A percentile compares a stretch with the other conserved stretches of the same genome.
Conservation (phyloP, 1,140 invertebrate species). For the Cephus cinctus region DNA sequence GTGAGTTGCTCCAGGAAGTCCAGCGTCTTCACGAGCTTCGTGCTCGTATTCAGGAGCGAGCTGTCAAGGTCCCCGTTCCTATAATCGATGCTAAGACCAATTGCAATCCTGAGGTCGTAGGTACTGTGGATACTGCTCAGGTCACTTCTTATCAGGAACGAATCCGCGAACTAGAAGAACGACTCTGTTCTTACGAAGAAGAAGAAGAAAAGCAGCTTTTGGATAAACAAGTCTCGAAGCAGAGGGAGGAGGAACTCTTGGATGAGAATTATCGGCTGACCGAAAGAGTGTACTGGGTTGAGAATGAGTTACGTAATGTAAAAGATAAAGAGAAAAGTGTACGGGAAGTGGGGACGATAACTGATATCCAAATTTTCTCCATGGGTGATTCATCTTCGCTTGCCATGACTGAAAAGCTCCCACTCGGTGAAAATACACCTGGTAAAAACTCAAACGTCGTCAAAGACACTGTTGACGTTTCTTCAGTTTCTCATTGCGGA, state of each 20-base stretch:
- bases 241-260: constrained; percentile 38
- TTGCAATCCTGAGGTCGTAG: neutral
- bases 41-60: constrained; percentile 44
- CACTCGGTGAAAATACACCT: no score
- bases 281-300: constrained; percentile 34
- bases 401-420: no score
- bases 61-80: constrained; percentile 32
- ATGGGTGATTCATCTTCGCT: no score
- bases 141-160: constrained; percentile 26
- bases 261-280: constrained; percentile 40
- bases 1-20: constrained; percentile 46
- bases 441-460: no score
- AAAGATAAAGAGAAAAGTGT: constrained; percentile 8
- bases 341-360: neutral
- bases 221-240: constrained; percentile 29
- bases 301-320: constrained; percentile 28
- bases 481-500: constrained; percentile 8
- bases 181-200: constrained; percentile 25
- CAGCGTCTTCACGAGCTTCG: constrained; percentile 45
- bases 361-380: no score
- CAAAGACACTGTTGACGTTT: neutral
- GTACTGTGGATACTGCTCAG: constrained; percentile 18
- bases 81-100: constrained; percentile 23
- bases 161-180: constrained; percentile 39
- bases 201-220: constrained; percentile 19